phyloP scores from a whole-genome alignment of 2,888 invertebrate genomes.

The Smittia sp. region DNA sequence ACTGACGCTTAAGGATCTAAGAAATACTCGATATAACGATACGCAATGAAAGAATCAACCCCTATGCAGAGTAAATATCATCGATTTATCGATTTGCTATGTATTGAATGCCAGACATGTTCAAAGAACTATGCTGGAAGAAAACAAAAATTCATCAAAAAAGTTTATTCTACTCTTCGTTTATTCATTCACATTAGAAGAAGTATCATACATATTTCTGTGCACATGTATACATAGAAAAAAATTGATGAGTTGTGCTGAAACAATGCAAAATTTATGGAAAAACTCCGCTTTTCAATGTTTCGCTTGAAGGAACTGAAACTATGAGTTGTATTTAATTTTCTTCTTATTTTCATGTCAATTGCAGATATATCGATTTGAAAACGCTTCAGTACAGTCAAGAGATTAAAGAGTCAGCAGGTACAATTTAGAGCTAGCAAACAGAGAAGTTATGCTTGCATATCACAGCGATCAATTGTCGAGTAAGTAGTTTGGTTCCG shows the following conservation, averaged over 20 bases:
- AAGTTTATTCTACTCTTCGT: background rate
- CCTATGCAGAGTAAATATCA: background rate
- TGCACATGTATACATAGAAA: background rate
- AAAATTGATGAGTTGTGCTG: constrained; percentile 1
- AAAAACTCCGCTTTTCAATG: background rate
- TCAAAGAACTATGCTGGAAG: background rate
- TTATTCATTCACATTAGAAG: constrained; percentile 12
- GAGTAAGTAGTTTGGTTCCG: constrained; percentile 6
- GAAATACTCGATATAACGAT: too few species aligned
- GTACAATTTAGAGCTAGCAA: background rate
- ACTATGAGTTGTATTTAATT: background rate
- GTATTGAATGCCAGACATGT: constrained; percentile 29
- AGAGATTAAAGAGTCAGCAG: background rate
- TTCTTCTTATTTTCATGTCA: constrained; percentile 9
- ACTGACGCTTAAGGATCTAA: too few species aligned
- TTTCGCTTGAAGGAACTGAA: background rate
- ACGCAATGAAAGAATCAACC: too few species aligned
- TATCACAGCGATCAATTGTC: constrained; percentile 40
- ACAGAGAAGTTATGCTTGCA: constrained; percentile 35
- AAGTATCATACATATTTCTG: background rate
- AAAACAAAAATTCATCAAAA: background rate
- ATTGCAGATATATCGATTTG: constrained; percentile 38
- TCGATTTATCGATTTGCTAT: constrained; percentile 39
- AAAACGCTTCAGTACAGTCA: constrained; percentile 1
- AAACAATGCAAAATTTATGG: constrained; percentile 15